Evolutionary conservation across 1,140 invertebrate species (phyloP), one percentile per base, ranked within the genome.

Genomic region (Brachionus plicatilis): DNA sequence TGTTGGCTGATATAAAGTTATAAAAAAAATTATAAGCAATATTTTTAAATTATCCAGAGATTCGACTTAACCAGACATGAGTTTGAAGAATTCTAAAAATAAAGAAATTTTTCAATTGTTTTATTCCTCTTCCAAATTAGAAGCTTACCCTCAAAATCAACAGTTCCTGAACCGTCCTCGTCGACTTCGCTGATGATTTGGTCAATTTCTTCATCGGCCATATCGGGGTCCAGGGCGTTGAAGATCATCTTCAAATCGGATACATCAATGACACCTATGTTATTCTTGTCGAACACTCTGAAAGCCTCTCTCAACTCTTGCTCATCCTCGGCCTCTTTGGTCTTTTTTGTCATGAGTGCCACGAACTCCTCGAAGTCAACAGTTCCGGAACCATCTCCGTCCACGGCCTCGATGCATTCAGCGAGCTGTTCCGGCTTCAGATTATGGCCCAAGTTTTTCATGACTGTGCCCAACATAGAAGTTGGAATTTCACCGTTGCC

Each of bases 161-260:
- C 90, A 43, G 88, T 89, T 72, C 90, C 90, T 76, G 88, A 89
- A 65, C 89, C 89, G 82, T 90, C 90, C 12, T 88, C 90, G 85
- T 90, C 90, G 14, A 89, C 89, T 83, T 90, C 89, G 2, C 86
- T 85, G 79, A 90, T 90, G 88, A 90, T 90, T 85, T 89, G 88
- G 27, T 90, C 89, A 82, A 90, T 88, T 86, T 90, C 90, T 27
- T 90, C 88, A 68, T 89, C 89, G n/a, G 88, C 88, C 60, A 89
- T 86, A 85, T 89, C 89, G 82, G 90, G 89, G 68, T 88, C 89
- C 78, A 90, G 86, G 82, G 86, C 87, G 72, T 87, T 86, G 41
- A 90, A 86, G 79, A 90, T 89, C 88, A 88, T 89, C 76, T 85
- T 86, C 11, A 85, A 53, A 65, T 80, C 68, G 41, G 78, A 45